These are phyloP conservation scores for Calephelis perditalis DNA, from an alignment of 2,888 invertebrate species.

Conservation along the genomic window DNA sequence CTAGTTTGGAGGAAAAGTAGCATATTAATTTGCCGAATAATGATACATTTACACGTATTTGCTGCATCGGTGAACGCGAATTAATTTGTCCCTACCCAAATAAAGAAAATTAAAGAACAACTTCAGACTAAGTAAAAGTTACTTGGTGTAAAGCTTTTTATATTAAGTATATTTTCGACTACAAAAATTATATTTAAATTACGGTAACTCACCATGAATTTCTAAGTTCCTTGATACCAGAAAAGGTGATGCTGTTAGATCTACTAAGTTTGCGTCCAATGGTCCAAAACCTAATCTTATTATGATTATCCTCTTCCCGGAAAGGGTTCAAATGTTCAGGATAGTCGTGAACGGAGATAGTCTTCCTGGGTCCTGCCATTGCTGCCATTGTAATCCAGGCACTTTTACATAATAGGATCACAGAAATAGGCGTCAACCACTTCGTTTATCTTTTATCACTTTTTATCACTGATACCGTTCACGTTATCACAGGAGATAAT, in stretches of 20 bases:
- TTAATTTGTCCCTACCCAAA: background rate
- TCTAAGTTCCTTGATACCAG: conserved; percentile 73
- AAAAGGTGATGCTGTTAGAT: conserved; percentile 80
- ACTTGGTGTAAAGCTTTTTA: background rate
- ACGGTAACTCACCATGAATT: conserved; percentile 79
- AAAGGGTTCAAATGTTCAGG: conserved; percentile 88
- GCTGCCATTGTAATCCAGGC: conserved; percentile 50
- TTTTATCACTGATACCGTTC: conserved; percentile 67
- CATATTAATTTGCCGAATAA: too few relatives aligned
- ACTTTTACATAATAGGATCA: conserved; percentile 66
- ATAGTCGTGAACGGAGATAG: conserved; percentile 82
- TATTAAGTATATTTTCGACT: background rate
- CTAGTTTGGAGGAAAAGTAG: too few relatives aligned
- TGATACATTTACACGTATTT: too few relatives aligned
- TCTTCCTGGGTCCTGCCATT: conserved; percentile 65
- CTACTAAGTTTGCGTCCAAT: conserved; percentile 72
- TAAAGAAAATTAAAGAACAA: background rate
- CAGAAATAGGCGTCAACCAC: conserved; percentile 57
- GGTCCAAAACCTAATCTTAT: conserved; percentile 80
- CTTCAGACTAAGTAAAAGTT: background rate
- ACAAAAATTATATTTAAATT: background rate
- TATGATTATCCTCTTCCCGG: conserved; percentile 82
- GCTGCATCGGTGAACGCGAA: too few relatives aligned
- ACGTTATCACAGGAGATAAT: conserved; percentile 70
- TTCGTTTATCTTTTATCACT: conserved; percentile 70